phyloP scores from a whole-genome alignment of 1,140 invertebrate species.

The Drosophila equinoxialis region DNA sequence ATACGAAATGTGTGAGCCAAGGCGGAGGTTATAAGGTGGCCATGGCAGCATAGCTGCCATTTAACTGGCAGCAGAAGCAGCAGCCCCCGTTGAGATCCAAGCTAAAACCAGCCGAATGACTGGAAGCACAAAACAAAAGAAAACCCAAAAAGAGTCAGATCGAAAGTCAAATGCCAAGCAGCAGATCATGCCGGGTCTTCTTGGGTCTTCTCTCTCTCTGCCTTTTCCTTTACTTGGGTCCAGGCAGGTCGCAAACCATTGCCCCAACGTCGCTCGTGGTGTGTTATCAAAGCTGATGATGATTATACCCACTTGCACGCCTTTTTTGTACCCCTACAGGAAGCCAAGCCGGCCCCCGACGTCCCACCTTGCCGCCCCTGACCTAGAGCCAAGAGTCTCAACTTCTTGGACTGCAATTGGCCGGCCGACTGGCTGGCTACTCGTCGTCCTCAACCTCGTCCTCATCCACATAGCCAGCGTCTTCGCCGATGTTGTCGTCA shows the following conservation, averaged over 20 bases:
- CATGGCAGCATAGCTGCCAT: conserved; percentile 73
- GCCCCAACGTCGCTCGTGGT: conserved; percentile 70
- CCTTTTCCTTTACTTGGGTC: conserved; percentile 35
- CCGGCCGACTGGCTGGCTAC: conserved; percentile 35
- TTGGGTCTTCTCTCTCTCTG: conserved; percentile 24
- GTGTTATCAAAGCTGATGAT: conserved; percentile 82
- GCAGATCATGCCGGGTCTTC: conserved; percentile 67
- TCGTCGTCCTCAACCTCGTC: conserved; percentile 46
- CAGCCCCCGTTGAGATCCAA: conserved; percentile 49
- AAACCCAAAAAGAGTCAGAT: conserved; percentile 47
- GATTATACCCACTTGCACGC: conserved; percentile 82
- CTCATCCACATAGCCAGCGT: conserved; percentile 6
- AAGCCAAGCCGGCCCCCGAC: conserved; percentile 32
- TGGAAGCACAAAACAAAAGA: conserved; percentile 55
- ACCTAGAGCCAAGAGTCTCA: conserved; percentile 15
- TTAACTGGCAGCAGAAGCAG: conserved; percentile 69
- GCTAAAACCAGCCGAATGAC: conserved; percentile 60
- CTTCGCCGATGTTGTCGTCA: conserved; percentile 24
- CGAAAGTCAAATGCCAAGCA: conserved; percentile 80
- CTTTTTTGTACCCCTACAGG: conserved; percentile 65
- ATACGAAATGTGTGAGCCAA: conserved; percentile 66
- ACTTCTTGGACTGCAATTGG: conserved; percentile 69
- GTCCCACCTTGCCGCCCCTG: conserved; percentile 39
- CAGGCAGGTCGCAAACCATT: conserved; percentile 59
- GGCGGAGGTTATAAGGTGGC: conserved; percentile 77